A percentile compares a stretch with the other conserved stretches of the same genome.
Evolutionary conservation across 2,113 vertebrate species (phyloP).

Genomic region (Pterophyllum scalare): DNA sequence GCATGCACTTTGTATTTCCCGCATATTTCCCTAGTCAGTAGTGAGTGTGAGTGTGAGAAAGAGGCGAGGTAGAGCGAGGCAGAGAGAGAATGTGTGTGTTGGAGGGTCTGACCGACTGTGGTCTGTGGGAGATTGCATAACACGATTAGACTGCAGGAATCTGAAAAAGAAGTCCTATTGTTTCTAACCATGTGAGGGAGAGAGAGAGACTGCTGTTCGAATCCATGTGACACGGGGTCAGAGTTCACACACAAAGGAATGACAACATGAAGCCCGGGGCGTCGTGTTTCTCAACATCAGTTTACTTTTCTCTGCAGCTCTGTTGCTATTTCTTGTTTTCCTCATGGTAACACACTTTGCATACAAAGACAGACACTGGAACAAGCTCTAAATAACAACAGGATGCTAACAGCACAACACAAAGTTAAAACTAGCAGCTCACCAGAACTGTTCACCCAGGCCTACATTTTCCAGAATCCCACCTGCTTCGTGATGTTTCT

Average conservation of each 20-base stretch:
- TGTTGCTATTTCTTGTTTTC: neutral
- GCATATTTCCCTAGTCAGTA: constrained; percentile 38
- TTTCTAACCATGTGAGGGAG: constrained; percentile 47
- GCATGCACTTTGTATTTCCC: constrained; percentile 47
- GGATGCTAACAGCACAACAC: neutral
- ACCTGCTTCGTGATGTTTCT: neutral
- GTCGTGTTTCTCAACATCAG: neutral
- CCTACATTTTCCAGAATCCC: neutral
- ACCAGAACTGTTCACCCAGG: neutral
- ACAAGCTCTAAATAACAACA: too few species aligned
- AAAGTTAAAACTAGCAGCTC: neutral
- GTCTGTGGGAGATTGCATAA: constrained; percentile 63
- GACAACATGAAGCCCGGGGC: constrained; percentile 9
- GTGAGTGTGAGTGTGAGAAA: constrained; percentile 39
- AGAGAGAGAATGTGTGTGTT: constrained; percentile 8
- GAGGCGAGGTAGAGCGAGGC: neutral
- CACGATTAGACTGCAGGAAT: constrained; percentile 65
- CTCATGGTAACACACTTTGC: too few species aligned
- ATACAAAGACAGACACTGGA: too few species aligned
- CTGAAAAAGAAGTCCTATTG: constrained; percentile 61
- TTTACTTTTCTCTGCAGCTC: neutral
- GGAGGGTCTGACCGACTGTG: constrained; percentile 38
- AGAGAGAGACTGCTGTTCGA: constrained; percentile 12
- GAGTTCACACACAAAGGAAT: constrained; percentile 20
- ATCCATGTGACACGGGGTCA: constrained; percentile 54